A percentile compares a stretch with the other conserved stretches of the same genome.
phyloP scores from a whole-genome alignment of 2,888 invertebrate species.

The Achlya flavicornis region DNA sequence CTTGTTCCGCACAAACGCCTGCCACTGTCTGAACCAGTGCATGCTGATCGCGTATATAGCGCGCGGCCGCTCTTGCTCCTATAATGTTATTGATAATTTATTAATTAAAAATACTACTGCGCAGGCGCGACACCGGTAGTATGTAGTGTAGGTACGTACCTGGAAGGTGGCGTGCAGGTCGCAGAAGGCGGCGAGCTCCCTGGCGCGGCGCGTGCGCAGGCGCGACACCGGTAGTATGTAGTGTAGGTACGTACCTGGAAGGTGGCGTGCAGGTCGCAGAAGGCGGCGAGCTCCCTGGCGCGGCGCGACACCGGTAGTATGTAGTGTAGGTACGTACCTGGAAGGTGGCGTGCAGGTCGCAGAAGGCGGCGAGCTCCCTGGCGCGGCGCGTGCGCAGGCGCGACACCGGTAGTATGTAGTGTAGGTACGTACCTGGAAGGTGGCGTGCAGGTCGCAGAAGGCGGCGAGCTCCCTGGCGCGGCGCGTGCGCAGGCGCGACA shows the following conservation, averaged over 20 bases:
- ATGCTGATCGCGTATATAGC: slow-evolving; percentile 92
- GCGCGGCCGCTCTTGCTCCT: slow-evolving; percentile 85
- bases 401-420: slow-evolving; percentile 50
- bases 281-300: slow-evolving; percentile 88
- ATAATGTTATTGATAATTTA: slow-evolving; percentile 22
- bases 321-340: slow-evolving; percentile 57
- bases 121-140: too few species aligned
- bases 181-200: too few species aligned
- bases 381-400: slow-evolving; percentile 88
- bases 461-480: too few species aligned
- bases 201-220: slow-evolving; percentile 71
- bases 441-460: too few species aligned
- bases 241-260: slow-evolving; percentile 71
- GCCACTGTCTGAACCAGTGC: slow-evolving; percentile 96
- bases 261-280: slow-evolving; percentile 87
- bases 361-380: slow-evolving; percentile 89
- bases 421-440: slow-evolving; percentile 57
- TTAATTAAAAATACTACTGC: not conserved
- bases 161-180: not conserved
- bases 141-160: too few species aligned
- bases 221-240: slow-evolving; percentile 73
- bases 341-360: slow-evolving; percentile 86
- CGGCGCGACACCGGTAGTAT: slow-evolving; percentile 76
- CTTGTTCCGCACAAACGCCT: slow-evolving; percentile 92
- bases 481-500: too few species aligned